Conservation (phyloP, 2,113 vertebrate species). For the Hemicordylus capensis region DNA sequence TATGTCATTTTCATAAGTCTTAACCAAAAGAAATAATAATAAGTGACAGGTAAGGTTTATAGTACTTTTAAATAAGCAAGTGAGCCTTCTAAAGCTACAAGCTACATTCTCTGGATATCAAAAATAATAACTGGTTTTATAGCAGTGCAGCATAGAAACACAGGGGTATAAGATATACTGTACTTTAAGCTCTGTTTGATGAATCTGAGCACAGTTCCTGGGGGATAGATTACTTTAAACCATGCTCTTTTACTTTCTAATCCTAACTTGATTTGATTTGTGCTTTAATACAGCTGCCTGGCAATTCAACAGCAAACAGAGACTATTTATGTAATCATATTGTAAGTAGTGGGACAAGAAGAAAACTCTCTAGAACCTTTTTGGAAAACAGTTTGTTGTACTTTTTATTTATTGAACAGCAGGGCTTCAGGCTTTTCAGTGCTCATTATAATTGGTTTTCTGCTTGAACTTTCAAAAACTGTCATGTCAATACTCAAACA, state of each 20-base stretch:
- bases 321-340: conserved; percentile 90
- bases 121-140: conserved; percentile 86
- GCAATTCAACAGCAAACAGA: conserved; percentile 89
- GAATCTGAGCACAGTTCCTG: conserved; percentile 89
- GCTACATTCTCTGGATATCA: conserved; percentile 83
- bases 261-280: conserved; percentile 92
- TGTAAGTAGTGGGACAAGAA: conserved; percentile 85
- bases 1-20: conserved; percentile 71
- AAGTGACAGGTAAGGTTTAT: conserved; percentile 72
- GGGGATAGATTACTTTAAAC: conserved; percentile 92
- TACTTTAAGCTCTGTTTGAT: conserved; percentile 92
- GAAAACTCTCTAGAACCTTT: conserved; percentile 84
- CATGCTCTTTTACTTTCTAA: conserved; percentile 91
- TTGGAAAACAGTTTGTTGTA: conserved; percentile 86
- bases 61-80: conserved; percentile 83
- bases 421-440: conserved; percentile 86
- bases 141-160: conserved; percentile 79
- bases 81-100: conserved; percentile 80
- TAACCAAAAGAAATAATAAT: conserved; percentile 80
- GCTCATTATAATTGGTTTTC: conserved; percentile 93
- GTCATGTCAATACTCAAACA: conserved; percentile 91
- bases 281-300: conserved; percentile 88
- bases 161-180: conserved; percentile 85
- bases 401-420: conserved; percentile 88
- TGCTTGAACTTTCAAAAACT: conserved; percentile 94